Base-by-base conservation (phyloP, 2,797 vertebrate genomes). In the Ctenopoma multispine region DNA sequence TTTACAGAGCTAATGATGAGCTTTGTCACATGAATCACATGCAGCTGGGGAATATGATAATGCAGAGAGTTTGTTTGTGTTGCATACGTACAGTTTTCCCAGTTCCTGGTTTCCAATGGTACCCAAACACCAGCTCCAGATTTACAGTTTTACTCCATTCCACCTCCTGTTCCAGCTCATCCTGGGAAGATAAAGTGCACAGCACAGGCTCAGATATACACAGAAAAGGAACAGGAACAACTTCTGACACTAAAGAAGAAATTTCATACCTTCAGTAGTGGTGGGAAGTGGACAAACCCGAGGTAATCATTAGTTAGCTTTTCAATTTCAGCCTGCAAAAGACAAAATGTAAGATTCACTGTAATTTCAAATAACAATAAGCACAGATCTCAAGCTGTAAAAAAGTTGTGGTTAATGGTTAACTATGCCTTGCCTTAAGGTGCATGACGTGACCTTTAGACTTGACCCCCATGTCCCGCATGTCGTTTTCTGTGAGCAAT, bases 371-470 rank as follows among this genome's bases (percentile, higher is more conserved):
- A 58, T 29, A 54, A 61, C 13, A 69, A 51, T 15, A 13, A 62
- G 34, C 50, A 57, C 11, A 23, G 5, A 55, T 41, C 3, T 53
- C 17, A 65, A 40, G 10, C 6, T 67, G 13, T 79, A 29, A 55
- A 64, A 27, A 31, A 53, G n/a, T 20, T 46, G 27, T 59, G 13
- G 61, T 63, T 61, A 58, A 66, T 53, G 48, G 36, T 71, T 48
- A 50, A 59, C 36, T 15, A 21, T 20, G 65, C 34, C 81, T 83
- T 92, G 96, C 98, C 97, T 99, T 99, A 11, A 99, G 94, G 88
- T 99, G 97, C 87, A 99, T 98, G 84, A 96, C 96, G 73, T 99
- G 98, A 60, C 98, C 98, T 92, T 96, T 99, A 85, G 97, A 99
- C 88, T 93, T 92, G 79, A 99, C 96, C 59, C 97, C 98, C 95